Evolutionary conservation across 2,113 vertebrate species (phyloP), one percentile per base, ranked within the genome.

Genomic region (Aix galericulata): DNA sequence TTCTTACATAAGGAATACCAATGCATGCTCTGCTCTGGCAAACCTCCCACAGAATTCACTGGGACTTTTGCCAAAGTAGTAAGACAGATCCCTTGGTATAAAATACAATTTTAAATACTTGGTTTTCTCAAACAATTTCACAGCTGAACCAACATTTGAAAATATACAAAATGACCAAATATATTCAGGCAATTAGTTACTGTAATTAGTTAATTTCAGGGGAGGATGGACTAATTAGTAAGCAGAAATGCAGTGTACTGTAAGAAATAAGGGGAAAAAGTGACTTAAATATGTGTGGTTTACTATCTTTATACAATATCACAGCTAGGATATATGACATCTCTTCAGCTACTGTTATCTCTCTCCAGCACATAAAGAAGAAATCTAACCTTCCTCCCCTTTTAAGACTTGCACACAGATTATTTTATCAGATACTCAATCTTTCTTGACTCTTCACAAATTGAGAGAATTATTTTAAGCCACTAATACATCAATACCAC

Each of bases 51-150:
- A 81, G 56, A 93, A 94, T 91, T 44, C 79, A 77, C 48, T 69
- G 82, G 74, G 84, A 82, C 34, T 74, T 60, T 53, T 91, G 92
- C 58, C 32, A 75, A 74, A 89, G 79, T 27, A 67, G 34, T 11
- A 40, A 90, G 80, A 66, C 21, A 82, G 50, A 75, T 74, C 53
- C 73, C 42, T 88, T 40, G 56, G 68, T 90, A 25, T 58, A 94
- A 93, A 88, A 81, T 5, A 63, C 29, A 26, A 22, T 72, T 93
- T 91, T 38, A 67, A 86, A 93, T 25, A 81, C 23, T 4, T 42
- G n/a, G 21, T 83, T 88, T 88, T 63, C 75, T 78, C 60, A 78
- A 94, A 91, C 42, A 72, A 86, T 84, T 95, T 84, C 76, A 90
- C 80, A 92, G 64, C 42, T 94, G 88, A 94, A 78, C 3, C 34